Evolutionary conservation across 1,140 invertebrate species (phyloP).

Genomic region (Steinernema feltiae): DNA sequence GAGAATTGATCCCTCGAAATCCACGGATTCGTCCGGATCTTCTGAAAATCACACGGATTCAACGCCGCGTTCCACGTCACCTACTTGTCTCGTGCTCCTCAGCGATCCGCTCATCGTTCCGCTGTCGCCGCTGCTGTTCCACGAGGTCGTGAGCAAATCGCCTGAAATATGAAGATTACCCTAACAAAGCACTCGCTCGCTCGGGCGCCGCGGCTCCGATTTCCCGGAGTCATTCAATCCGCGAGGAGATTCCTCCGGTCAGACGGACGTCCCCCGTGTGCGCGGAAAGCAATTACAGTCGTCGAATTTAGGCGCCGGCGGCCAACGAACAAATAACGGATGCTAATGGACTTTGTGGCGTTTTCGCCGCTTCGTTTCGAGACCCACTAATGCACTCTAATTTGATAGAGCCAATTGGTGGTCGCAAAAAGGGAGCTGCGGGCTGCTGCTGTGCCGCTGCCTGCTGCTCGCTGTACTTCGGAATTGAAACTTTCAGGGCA

Average conservation of each 20-base stretch:
- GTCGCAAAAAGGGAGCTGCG: background rate
- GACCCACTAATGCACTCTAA: slow-evolving; percentile 15
- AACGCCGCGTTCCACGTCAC: background rate
- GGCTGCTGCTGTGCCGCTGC: too few relatives aligned
- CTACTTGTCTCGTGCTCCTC: slow-evolving; percentile 13
- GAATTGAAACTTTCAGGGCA: too few relatives aligned
- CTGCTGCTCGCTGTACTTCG: too few relatives aligned
- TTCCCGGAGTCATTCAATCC: background rate
- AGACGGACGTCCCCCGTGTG: background rate
- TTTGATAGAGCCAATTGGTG: slow-evolving; percentile 11
- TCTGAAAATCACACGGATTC: slow-evolving; percentile 15
- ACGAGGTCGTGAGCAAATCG: background rate
- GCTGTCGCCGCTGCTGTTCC: background rate
- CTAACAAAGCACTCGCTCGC: too few relatives aligned
- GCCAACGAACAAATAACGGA: background rate
- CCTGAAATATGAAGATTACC: slow-evolving; percentile 2
- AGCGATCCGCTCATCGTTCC: slow-evolving; percentile 7
- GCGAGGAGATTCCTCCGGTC: background rate
- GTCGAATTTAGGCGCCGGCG: background rate
- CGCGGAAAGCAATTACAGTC: slow-evolving; percentile 1
- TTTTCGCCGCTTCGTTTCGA: slow-evolving; percentile 11
- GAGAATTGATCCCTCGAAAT: slow-evolving; percentile 11
- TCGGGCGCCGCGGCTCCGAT: too few relatives aligned
- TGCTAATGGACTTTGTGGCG: slow-evolving; percentile 15
- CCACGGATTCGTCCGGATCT: slow-evolving; percentile 33